These are phyloP conservation scores for Sphaerophoria taeniata DNA, from an alignment of 2,888 invertebrate genomes.

Conservation along the genomic window DNA sequence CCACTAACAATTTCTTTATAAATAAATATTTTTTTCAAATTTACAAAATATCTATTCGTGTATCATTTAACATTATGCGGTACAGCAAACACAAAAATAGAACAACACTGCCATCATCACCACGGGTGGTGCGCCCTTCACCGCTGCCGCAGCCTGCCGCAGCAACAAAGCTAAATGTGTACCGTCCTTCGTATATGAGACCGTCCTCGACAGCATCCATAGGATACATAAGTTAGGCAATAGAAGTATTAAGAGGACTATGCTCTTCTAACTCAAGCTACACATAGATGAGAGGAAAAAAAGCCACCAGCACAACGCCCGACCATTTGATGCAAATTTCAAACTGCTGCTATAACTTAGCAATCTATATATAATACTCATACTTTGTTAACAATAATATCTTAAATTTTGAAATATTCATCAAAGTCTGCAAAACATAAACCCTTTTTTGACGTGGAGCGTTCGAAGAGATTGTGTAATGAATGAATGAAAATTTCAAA, in stretches of 20 bases:
- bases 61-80: conserved; percentile 35
- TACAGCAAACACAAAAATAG: conserved; percentile 22
- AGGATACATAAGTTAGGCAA: conserved; percentile 50
- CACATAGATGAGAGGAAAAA: conserved; percentile 20
- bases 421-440: conserved; percentile 38
- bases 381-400: conserved; percentile 60
- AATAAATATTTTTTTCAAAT: conserved; percentile 52
- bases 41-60: conserved; percentile 45
- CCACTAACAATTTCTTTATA: conserved; percentile 53
- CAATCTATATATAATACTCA: conserved; percentile 62
- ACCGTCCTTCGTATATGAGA: conserved; percentile 18
- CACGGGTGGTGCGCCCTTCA: background rate
- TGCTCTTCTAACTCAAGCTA: conserved; percentile 32
- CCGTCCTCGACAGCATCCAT: conserved; percentile 33
- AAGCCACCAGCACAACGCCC: conserved; percentile 40
- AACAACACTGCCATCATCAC: conserved; percentile 30
- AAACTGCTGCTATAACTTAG: conserved; percentile 52
- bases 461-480: conserved; percentile 54
- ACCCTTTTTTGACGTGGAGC: conserved; percentile 41
- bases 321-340: background rate
- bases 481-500: conserved; percentile 11
- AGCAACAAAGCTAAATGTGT: background rate
- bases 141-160: background rate
- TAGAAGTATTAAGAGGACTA: conserved; percentile 31
- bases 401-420: conserved; percentile 50